Conservation (phyloP, 2,113 vertebrate species). For the Bubo bubo region DNA sequence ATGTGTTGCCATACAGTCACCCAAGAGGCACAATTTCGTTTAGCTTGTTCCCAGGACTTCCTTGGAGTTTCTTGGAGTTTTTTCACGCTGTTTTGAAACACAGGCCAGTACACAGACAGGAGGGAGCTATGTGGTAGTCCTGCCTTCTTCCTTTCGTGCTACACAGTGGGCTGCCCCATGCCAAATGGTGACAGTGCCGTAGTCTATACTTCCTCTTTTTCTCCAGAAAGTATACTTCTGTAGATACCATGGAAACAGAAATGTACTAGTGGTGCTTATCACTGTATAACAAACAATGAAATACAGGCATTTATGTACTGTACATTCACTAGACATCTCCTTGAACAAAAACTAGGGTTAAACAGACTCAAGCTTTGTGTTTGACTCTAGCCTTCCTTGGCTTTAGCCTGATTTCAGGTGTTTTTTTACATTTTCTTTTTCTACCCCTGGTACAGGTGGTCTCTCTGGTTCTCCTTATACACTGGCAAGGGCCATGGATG, state of each 20-base stretch:
- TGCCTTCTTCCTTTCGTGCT: background rate
- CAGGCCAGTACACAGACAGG: background rate
- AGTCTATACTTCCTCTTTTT: background rate
- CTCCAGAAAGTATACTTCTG: background rate
- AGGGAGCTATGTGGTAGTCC: background rate
- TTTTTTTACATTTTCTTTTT: background rate
- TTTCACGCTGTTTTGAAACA: background rate
- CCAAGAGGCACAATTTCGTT: background rate
- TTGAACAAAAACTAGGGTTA: background rate
- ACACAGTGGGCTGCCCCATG: background rate
- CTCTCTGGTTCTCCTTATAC: background rate
- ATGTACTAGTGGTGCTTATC: background rate
- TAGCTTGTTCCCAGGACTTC: background rate
- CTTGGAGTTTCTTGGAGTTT: background rate
- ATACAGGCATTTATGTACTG: background rate
- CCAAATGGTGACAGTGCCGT: background rate
- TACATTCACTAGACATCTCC: background rate
- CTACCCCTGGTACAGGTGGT: background rate
- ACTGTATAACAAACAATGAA: background rate
- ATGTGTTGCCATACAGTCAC: background rate
- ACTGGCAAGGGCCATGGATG: background rate
- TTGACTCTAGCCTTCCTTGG: background rate
- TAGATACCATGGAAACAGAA: conserved; percentile 23
- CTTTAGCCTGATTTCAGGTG: background rate
- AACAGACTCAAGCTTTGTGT: background rate